These are phyloP conservation scores for Aptenodytes patagonicus DNA, from an alignment of 2,113 vertebrate species.

Conservation along the genomic window DNA sequence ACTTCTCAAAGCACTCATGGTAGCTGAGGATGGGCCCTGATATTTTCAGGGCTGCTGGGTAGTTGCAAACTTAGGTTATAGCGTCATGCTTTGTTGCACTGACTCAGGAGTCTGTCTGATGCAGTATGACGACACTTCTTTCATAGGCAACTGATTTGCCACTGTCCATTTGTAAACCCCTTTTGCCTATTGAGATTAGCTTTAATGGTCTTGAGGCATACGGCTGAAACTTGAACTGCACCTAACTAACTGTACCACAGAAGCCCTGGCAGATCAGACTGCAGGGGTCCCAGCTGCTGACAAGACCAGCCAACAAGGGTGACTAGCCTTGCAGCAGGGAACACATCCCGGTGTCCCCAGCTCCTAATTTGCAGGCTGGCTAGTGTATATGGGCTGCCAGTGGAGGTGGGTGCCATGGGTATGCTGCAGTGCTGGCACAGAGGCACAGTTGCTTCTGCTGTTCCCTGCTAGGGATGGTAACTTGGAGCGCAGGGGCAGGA, in stretches of 20 bases:
- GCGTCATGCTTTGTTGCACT: neutral
- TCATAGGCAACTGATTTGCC: neutral
- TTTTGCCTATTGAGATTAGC: neutral
- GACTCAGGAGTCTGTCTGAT: neutral
- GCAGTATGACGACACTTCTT: neutral
- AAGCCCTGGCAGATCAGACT: neutral
- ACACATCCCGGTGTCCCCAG: fast-evolving
- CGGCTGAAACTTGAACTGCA: neutral
- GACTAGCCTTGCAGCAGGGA: neutral
- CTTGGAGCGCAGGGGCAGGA: neutral
- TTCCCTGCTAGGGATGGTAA: neutral
- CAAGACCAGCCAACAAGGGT: neutral
- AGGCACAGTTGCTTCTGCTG: neutral
- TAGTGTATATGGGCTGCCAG: neutral
- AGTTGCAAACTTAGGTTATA: neutral
- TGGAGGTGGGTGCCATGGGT: fast-evolving
- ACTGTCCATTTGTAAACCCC: neutral
- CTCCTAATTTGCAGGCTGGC: neutral
- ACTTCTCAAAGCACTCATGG: neutral
- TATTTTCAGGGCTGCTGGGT: neutral
- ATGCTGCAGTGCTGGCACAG: neutral
- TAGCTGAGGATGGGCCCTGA: neutral
- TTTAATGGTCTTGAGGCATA: neutral
- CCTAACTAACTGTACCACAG: no score
- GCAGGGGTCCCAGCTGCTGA: neutral